These are phyloP conservation scores for Drosophila biarmipes DNA, from an alignment of 1,140 invertebrate genomes.

Conservation along the genomic window DNA sequence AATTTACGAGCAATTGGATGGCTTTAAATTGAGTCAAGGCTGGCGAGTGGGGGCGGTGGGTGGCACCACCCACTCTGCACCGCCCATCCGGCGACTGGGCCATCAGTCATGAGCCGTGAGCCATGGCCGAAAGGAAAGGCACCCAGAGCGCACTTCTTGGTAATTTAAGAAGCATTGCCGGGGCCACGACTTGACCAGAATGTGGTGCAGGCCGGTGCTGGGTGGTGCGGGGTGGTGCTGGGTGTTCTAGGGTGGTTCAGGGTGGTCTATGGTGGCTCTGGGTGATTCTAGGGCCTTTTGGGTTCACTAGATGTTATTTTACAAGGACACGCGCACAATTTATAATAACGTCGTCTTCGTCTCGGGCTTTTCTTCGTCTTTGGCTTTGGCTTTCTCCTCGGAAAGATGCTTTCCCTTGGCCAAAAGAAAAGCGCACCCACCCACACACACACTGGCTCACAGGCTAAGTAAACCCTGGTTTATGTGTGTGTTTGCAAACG, in stretches of 20 bases:
- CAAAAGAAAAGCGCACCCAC: constrained; percentile 42
- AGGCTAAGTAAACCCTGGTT: constrained; percentile 46
- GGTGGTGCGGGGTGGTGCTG: background rate
- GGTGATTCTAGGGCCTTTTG: constrained; percentile 26
- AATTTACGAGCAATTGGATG: constrained; percentile 35
- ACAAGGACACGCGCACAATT: constrained; percentile 81
- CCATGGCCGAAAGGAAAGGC: constrained; percentile 41
- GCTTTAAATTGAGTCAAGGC: constrained; percentile 62
- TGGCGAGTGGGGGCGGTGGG: background rate
- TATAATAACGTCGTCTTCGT: constrained; percentile 69
- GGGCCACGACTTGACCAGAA: constrained; percentile 48
- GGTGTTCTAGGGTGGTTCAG: background rate
- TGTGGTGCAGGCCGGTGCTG: constrained; percentile 1
- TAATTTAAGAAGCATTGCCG: constrained; percentile 68
- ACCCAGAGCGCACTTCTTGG: constrained; percentile 64
- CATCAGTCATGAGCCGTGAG: constrained; percentile 36
- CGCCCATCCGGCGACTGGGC: background rate
- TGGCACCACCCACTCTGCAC: background rate
- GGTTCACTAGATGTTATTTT: constrained; percentile 79
- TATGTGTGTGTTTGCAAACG: constrained; percentile 72
- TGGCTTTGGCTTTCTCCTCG: constrained; percentile 21
- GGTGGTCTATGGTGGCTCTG: background rate
- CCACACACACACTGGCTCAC: constrained; percentile 22
- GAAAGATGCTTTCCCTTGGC: constrained; percentile 39
- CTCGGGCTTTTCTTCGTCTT: constrained; percentile 15